Evolutionary conservation across 2,888 invertebrate genomes (phyloP).

Genomic region (Drosophila leonis): DNA sequence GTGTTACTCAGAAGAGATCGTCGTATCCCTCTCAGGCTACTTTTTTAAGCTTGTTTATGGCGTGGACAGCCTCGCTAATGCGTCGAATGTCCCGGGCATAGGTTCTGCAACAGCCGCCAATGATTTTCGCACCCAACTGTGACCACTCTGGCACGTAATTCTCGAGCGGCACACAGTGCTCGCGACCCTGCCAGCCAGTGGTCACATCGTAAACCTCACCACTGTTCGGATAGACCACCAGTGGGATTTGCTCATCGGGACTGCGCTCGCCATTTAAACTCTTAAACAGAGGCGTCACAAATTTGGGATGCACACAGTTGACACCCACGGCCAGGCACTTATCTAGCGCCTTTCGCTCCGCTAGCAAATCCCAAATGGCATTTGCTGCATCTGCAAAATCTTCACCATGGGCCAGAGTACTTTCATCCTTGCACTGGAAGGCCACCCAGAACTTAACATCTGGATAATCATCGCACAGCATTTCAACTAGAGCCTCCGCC

Average conservation of each 20-base stretch:
- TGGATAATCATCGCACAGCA: conserved; percentile 91
- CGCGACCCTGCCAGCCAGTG: conserved; percentile 89
- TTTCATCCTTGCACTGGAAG: conserved; percentile 92
- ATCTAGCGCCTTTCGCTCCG: conserved; percentile 88
- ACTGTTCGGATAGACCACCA: conserved; percentile 97
- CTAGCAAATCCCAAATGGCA: conserved; percentile 88
- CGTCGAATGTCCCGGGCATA: conserved; percentile 92
- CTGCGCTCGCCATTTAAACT: conserved; percentile 86
- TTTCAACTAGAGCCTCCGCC: conserved; percentile 92
- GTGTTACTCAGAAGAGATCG: conserved; percentile 7
- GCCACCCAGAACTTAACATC: conserved; percentile 93
- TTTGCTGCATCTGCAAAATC: conserved; percentile 90
- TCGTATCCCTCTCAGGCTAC: conserved; percentile 20
- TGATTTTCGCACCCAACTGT: conserved; percentile 91
- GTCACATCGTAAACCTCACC: conserved; percentile 86
- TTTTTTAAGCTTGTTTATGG: conserved; percentile 66
- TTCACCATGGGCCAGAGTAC: conserved; percentile 91
- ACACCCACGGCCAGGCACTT: conserved; percentile 94
- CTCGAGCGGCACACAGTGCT: conserved; percentile 90
- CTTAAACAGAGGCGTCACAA: conserved; percentile 88
- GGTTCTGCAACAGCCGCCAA: conserved; percentile 97
- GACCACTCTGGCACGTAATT: conserved; percentile 93
- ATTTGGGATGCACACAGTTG: conserved; percentile 92
- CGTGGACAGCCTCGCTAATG: conserved; percentile 87
- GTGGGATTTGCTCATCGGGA: conserved; percentile 87